Evolutionary conservation across 1,140 invertebrate species (phyloP).

Genomic region (Aphidius ervi): DNA sequence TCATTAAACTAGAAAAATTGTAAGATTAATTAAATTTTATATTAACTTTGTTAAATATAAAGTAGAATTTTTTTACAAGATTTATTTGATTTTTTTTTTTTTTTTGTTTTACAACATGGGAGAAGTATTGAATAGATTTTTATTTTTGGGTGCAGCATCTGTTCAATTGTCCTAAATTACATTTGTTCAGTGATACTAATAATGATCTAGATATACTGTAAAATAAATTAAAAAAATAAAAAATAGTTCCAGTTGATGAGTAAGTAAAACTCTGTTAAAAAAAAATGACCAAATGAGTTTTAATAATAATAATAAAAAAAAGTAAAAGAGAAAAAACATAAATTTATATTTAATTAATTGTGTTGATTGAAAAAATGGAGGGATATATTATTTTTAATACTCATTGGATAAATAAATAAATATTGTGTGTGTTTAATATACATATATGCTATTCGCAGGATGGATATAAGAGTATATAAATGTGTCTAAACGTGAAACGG

Average conservation of each 20-base stretch:
- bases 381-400: neutral
- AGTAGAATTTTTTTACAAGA: neutral
- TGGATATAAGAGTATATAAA: neutral
- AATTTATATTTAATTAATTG: neutral
- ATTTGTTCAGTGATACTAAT: neutral
- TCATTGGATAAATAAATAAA: neutral
- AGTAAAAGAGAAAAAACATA: too few relatives aligned
- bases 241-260: neutral
- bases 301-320: too few relatives aligned
- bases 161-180: neutral
- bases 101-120: neutral
- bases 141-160: constrained; percentile 2
- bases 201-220: neutral
- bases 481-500: neutral
- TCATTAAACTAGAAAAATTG: too few relatives aligned
- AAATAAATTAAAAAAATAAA: neutral
- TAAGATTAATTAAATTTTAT: neutral
- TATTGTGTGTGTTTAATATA: neutral
- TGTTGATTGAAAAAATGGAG: neutral
- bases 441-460: neutral
- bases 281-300: neutral
- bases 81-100: constrained; percentile 1
- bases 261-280: neutral
- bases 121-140: neutral
- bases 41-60: neutral